Percentiles rank a stretch among this genome's conserved stretches.
Conservation (phyloP, 2,797 vertebrate species). For the Chelmon rostratus region DNA sequence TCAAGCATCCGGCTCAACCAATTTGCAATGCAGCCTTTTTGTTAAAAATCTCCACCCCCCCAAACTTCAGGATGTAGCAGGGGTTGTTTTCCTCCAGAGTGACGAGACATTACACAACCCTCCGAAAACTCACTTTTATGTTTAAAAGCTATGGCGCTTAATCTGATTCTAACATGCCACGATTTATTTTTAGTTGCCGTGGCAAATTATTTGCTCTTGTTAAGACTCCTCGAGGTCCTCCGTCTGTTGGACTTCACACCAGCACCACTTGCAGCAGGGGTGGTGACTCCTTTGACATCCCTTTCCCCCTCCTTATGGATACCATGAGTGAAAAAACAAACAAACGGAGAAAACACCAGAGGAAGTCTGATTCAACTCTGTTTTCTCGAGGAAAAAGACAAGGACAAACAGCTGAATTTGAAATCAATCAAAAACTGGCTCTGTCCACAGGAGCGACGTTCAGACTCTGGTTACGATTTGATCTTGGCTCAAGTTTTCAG, state of each 20-base stretch:
- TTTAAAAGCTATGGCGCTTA: slow-evolving; percentile 33
- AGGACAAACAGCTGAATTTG: slow-evolving; percentile 61
- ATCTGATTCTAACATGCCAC: slow-evolving; percentile 15
- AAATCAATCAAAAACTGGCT: slow-evolving; percentile 56
- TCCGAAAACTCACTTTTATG: slow-evolving; percentile 3
- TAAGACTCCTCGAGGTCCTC: slow-evolving; percentile 58
- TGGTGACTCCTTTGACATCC: slow-evolving; percentile 60
- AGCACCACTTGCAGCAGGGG: slow-evolving; percentile 61
- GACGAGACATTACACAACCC: neutral
- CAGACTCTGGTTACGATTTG: slow-evolving; percentile 61
- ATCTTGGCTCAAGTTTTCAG: slow-evolving; percentile 74
- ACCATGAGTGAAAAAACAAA: slow-evolving; percentile 30
- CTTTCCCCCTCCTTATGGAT: slow-evolving; percentile 28
- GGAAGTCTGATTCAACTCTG: slow-evolving; percentile 47
- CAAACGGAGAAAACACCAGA: slow-evolving; percentile 28
- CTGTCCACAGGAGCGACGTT: slow-evolving; percentile 60
- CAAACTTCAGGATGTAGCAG: neutral
- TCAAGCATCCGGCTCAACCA: neutral
- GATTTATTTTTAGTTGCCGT: slow-evolving; percentile 53
- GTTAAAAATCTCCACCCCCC: neutral
- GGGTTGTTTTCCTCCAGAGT: slow-evolving; percentile 15
- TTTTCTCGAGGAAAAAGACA: slow-evolving; percentile 55
- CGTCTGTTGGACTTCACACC: slow-evolving; percentile 70
- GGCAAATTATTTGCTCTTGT: slow-evolving; percentile 54
- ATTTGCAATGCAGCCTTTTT: neutral